Evolutionary conservation across 2,113 vertebrate genomes (phyloP), one percentile per base, ranked within the genome.

Genomic region (Pachypanchax playfairii): DNA sequence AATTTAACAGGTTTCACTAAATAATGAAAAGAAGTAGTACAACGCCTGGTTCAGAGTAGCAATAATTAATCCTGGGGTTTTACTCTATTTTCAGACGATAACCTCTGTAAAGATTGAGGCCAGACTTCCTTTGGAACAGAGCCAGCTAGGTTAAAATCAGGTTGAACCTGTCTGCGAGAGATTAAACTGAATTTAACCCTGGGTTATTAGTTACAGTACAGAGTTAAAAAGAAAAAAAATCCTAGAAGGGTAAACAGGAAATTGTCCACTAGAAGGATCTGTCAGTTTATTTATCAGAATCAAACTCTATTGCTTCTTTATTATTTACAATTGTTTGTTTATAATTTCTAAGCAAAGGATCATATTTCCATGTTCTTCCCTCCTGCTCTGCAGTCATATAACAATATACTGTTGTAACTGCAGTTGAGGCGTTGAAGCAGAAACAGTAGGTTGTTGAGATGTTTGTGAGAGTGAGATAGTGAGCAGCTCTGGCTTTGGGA

Each of bases 401-500:
- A 17, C n/a, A 21, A 26, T 24, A 47, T 10, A 4, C 25, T 44
- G 29, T 22, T 77, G 41, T 59, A 61, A 24, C 52, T 52, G 44
- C 52, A 10, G 22, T 42, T 47, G 28, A 50, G 25, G n/a, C 73
- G 47, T 6, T 21, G 25, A 47, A 52, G 69, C 65, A 60, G 47
- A 78, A 57, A 69, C 52, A 66, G 35, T 71, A 53, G 53, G 36
- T 48, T 70, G 54, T 55, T 59, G 69, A 70, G 75, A 51, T 74
- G 53, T 77, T 82, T 79, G 62, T 56, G 70, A 73, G 61, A 63
- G 52, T 29, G 68, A 78, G 69, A 85, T 85, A 79, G 75, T 56
- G 49, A 36, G 44, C n/a, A n/a, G 42, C 12, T 4, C 35, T 71
- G 3, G 73, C 81, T 84, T 71, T 68, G 46, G 66, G 78, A 65